A percentile compares a stretch with the other conserved stretches of the same genome.
Evolutionary conservation across 2,113 vertebrate genomes (phyloP).

Genomic region (Ifrita kowaldi): DNA sequence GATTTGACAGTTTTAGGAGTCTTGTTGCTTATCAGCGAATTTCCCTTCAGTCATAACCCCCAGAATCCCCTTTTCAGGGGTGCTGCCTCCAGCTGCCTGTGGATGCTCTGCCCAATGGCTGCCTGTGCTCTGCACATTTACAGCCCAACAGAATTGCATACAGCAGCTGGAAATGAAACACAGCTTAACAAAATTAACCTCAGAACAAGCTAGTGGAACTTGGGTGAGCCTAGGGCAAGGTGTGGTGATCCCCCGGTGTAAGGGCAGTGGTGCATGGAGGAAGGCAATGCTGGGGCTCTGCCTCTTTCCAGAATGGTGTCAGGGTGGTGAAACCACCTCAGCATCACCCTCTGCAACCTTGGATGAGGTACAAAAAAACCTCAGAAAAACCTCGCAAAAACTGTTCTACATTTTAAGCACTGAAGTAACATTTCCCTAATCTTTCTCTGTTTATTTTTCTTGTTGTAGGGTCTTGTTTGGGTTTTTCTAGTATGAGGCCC

Average conservation of each 20-base stretch:
- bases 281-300: fast-evolving
- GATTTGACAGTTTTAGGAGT: neutral
- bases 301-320: fast-evolving
- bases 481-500: neutral
- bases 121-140: neutral
- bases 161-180: neutral
- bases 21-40: neutral
- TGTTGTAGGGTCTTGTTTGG: neutral
- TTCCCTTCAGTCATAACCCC: neutral
- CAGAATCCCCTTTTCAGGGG: neutral
- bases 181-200: neutral
- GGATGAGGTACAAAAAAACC: neutral
- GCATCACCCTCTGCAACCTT: neutral
- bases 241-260: fast-evolving
- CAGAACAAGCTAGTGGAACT: neutral
- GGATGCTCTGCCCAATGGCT: neutral
- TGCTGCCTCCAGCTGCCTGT: neutral
- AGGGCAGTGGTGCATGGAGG: neutral
- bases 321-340: neutral
- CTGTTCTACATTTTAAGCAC: neutral
- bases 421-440: neutral
- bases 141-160: neutral
- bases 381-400: neutral
- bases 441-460: neutral
- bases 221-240: too few species aligned